Evolutionary conservation across 2,888 invertebrate species (phyloP), one percentile per base, ranked within the genome.

Genomic region (Sarcophaga subvicina): DNA sequence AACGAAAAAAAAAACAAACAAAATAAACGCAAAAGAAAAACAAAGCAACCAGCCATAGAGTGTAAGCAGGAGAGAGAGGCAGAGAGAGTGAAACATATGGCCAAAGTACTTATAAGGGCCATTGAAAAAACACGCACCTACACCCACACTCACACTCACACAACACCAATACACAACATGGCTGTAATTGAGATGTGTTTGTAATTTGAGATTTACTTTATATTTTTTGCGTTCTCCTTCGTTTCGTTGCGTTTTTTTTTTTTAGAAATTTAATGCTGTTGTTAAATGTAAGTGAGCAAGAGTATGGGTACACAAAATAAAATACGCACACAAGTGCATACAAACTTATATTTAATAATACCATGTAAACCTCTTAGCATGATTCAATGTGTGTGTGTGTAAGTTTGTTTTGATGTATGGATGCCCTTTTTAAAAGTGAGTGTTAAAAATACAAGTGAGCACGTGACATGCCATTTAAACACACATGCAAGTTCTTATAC

Each of bases 171-270:
- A 54, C 12, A 59, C 12, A 59, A 85, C 81, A 80, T 78, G 11
- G 54, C 22, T 80, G 71, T 85, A 85, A 85, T 80, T 80, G 80
- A 80, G 80, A 73, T 85, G 71, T 76, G 71, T 66, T 5, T 54
- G 54, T 54, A 17, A 54, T 54, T 54, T 54, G 17, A 54, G 54
- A 54, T 54, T 54, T 54, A 17, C 54, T 71, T 70, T 63, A 12
- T n/a, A 11, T 25, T 69, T 6, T 37, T 22, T 49, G 5, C 5
- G 10, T 17, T 25, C 14, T 17, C 11, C 37, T 69, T 17, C 4
- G n/a, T 25, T 60, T 22, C 22, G 14, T 25, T 49, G 2, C 12
- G 5, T 45, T 27, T 54, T n/a, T 37, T 60, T 60, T 62, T 67
- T 54, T 14, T 14, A 12, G 54, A 54, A 54, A 54, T 54, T 54